phyloP scores from a whole-genome alignment of 1,140 invertebrate genomes.

The Leptinotarsa defecta region DNA sequence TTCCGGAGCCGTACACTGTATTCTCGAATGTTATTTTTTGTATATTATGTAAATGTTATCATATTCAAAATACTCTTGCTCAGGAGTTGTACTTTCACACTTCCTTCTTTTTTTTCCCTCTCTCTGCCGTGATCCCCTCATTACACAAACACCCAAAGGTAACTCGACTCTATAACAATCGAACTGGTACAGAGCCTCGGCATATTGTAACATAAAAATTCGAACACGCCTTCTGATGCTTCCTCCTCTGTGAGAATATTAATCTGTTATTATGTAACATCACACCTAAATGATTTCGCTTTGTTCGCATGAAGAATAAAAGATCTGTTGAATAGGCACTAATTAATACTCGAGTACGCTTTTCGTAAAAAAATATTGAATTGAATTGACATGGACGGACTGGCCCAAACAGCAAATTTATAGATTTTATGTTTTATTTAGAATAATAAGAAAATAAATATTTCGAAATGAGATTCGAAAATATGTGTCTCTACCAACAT shows the following conservation, averaged over 20 bases:
- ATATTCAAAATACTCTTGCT: no score
- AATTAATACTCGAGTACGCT: neutral
- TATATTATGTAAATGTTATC: no score
- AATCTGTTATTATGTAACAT: constrained; percentile 19
- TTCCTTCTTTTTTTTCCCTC: neutral
- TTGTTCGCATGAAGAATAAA: constrained; percentile 8
- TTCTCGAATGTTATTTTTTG: no score
- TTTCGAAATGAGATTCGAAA: no score
- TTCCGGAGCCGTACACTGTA: no score
- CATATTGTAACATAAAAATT: neutral
- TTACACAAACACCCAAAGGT: neutral
- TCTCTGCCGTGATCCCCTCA: neutral
- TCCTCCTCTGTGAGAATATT: constrained; percentile 13
- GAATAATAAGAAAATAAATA: no score
- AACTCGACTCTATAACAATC: neutral
- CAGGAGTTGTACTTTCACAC: neutral
- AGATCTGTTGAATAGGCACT: constrained; percentile 9
- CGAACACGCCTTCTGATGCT: constrained; percentile 8
- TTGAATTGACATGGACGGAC: neutral
- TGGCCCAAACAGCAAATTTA: no score
- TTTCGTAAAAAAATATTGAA: neutral
- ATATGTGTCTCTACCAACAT: no score
- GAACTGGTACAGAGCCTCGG: neutral
- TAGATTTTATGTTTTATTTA: no score
- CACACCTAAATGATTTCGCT: constrained; percentile 9